Evolutionary conservation across 2,888 invertebrate genomes (phyloP), one percentile per base, ranked within the genome.

Genomic region (Chrysomela aeneicollis): DNA sequence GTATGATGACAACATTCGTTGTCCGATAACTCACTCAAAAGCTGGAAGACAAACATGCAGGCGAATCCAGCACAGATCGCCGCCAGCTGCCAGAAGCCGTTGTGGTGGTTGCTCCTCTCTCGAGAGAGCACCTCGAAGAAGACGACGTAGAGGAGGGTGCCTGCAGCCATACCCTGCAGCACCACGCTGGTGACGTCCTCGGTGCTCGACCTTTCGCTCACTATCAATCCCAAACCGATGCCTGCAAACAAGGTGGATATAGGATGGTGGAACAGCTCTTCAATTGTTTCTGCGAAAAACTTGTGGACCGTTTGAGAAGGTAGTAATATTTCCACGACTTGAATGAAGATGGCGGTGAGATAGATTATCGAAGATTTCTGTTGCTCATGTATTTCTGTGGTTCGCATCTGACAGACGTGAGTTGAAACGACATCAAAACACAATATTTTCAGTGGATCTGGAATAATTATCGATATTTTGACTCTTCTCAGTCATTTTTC

Each of bases 101-200:
- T 85, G 73, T 87, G 87, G 37, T 83, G 82, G 76, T 87, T 87
- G 66, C 84, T 84, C 21, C 86, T 83, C 74, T 92, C 92, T 66
- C 91, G 85, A 5, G 91, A 90, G 15, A 93, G 84, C n/a, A 93
- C 89, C 82, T 93, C 93, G 82, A 93, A 92, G 82, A 92, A 92
- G 1, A 92, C 92, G 12, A 93, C 91, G 82, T 92, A 93, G 12
- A 93, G 82, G 57, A 93, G 86, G 0, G 93, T 93, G 5, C 93
- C 93, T 55, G 90, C 90, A 0, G 92, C 92, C 84, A 92, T 86
- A 5, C 91, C 91, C 80, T 92, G 90, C 1, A 88, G 82, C 18
- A 87, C 84, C 2, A 87, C 84, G 5, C 86, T 85, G 0, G 85
- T 83, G 0, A 86, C 81, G 60, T 82, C 80, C 55, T 79, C 79